Conservation (phyloP, 2,113 vertebrate species). For the Malurus elegans region DNA sequence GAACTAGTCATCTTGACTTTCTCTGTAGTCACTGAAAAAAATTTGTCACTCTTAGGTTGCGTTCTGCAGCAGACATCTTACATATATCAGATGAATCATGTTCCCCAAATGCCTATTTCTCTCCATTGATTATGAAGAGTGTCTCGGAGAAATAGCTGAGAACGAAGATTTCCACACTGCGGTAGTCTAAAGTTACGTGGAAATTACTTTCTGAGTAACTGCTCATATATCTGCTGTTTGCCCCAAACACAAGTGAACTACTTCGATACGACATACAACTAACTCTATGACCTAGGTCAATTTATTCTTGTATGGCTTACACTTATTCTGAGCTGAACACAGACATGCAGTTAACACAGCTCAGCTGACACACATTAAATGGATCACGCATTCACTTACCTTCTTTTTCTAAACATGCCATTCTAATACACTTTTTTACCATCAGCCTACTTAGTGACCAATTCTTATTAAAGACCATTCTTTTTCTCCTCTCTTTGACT, state of each 20-base stretch:
- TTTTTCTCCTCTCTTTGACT: background rate
- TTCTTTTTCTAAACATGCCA: background rate
- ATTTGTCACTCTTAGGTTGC: background rate
- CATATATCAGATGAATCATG: background rate
- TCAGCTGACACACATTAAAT: background rate
- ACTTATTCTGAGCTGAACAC: background rate
- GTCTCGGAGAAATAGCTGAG: slow-evolving; percentile 11
- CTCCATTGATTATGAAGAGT: background rate
- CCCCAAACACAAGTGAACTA: background rate
- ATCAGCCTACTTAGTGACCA: background rate
- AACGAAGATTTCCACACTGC: background rate
- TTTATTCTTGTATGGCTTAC: background rate
- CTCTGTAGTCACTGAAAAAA: slow-evolving; percentile 4
- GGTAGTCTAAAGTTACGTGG: background rate
- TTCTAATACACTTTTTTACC: background rate
- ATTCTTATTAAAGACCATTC: background rate
- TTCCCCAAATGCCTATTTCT: background rate
- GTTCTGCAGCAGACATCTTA: background rate
- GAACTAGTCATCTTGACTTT: slow-evolving; percentile 5
- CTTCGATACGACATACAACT: background rate
- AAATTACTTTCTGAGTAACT: background rate
- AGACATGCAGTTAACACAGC: background rate
- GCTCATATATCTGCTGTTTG: background rate
- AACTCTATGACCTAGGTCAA: background rate
- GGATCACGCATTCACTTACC: background rate